Base-by-base conservation (phyloP, 1,140 invertebrate species). In the Drosophila chauvacae region DNA sequence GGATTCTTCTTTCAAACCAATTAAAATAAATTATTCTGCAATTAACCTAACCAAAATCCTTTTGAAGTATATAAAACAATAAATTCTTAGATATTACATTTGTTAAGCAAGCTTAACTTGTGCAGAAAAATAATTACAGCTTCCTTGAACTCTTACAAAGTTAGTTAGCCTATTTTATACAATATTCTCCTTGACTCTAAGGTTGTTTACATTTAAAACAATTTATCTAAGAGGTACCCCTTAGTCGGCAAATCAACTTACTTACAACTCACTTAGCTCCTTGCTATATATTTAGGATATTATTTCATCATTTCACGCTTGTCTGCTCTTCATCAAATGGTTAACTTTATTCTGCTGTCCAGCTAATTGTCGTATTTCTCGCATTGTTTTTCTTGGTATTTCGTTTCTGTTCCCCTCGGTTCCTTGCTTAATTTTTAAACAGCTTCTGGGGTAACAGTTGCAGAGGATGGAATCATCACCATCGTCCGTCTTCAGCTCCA, bases 221-320 rank as follows among this genome's bases (percentile, higher is more conserved):
- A 23, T 23, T 35, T 7, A 23, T 23, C 20, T 7, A 41, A 39
- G 3, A 11, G 35, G 35, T 57, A 57, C 11, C 20, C 10, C 2
- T 13, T 13, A 26, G 35, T 57, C 35, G 6, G 6, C 5, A 57
- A 23, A 57, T 13, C 3, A 23, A n/a, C 35, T 37, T 11, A 18
- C 5, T 47, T n/a, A 30, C 39, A 30, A 23, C 44, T 20, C 20
- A 55, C 9, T 9, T 48, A 23, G 26, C 26, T 26, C 35, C n/a
- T 23, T n/a, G 10, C 23, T 16, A 13, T 66, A 33, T 66, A 41
- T 33, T 69, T 48, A 33, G 58, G 56, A 64, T 83, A 87, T 83
- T 80, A 87, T 87, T 87, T 88, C 80, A 88, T 88, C 69, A 88
- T 87, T 83, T 88, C 60, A 48, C 72, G 77, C 84, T 78, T 58